These are phyloP conservation scores for Doris montereyensis DNA, from an alignment of 2,888 invertebrate species.

Conservation along the genomic window DNA sequence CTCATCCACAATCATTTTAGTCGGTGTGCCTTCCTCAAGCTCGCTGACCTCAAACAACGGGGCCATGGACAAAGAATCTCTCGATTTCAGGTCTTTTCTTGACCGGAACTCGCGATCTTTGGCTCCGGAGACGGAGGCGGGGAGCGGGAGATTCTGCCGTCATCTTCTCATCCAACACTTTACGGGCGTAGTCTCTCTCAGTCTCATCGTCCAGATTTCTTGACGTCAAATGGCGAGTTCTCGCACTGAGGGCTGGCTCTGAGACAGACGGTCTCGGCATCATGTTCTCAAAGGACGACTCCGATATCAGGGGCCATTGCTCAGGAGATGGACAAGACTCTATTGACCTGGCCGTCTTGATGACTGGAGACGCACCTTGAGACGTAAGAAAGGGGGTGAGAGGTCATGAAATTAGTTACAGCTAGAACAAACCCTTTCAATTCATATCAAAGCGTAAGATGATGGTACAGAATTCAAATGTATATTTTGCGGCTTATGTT, in stretches of 20 bases:
- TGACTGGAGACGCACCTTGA: neutral
- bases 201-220: slow-evolving; percentile 42
- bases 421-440: too few relatives aligned
- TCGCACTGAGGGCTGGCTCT: slow-evolving; percentile 37
- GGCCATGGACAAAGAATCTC: slow-evolving; percentile 52
- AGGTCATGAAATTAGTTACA: too few relatives aligned
- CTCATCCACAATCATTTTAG: neutral
- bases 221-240: slow-evolving; percentile 38
- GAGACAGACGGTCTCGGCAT: slow-evolving; percentile 46
- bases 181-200: slow-evolving; percentile 30
- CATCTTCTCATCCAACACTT: slow-evolving; percentile 43
- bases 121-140: slow-evolving; percentile 67
- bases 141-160: slow-evolving; percentile 62
- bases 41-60: slow-evolving; percentile 52
- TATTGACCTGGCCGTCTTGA: neutral
- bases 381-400: too few relatives aligned
- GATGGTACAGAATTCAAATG: too few relatives aligned
- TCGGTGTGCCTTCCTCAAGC: slow-evolving; percentile 41
- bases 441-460: too few relatives aligned
- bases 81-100: slow-evolving; percentile 42
- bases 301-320: slow-evolving; percentile 60
- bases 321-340: slow-evolving; percentile 54
- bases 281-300: slow-evolving; percentile 51
- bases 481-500: too few relatives aligned
- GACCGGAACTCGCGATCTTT: slow-evolving; percentile 44